Percentiles rank a stretch among this genome's conserved stretches.
These are phyloP conservation scores for Antheraea pernyi DNA, from an alignment of 1,140 invertebrate species.

Conservation along the genomic window DNA sequence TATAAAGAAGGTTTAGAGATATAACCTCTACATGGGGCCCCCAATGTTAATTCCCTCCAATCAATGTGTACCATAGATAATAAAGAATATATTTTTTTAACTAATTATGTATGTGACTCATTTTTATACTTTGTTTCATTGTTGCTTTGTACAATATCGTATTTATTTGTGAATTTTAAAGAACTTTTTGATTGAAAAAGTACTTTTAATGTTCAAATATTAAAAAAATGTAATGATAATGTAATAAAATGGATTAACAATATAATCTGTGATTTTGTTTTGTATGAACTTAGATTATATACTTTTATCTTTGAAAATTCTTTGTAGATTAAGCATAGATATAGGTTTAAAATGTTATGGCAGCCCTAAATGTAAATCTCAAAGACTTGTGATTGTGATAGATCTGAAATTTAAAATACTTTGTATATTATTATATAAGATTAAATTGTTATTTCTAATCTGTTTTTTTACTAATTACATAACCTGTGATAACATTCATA, in stretches of 20 bases:
- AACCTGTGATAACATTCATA: not conserved
- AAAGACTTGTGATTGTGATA: conserved; percentile 3
- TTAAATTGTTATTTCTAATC: not conserved
- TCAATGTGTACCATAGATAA: no score
- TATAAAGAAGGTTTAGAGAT: conserved; percentile 3
- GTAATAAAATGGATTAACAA: not conserved
- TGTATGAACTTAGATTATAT: not conserved
- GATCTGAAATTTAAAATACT: not conserved
- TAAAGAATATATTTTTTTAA: no score
- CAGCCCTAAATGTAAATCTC: conserved; percentile 1
- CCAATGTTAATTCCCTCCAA: not conserved
- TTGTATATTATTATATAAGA: not conserved
- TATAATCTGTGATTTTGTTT: not conserved
- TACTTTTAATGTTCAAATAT: not conserved
- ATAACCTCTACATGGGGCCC: not conserved
- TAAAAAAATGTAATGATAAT: not conserved
- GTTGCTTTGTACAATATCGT: not conserved
- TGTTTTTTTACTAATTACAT: not conserved
- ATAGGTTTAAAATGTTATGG: not conserved
- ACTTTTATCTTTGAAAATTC: not conserved
- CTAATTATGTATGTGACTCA: not conserved
- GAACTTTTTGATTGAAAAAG: not conserved
- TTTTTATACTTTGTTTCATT: not conserved
- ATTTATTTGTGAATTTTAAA: not conserved
- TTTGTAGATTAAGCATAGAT: not conserved